These are phyloP conservation scores for Nomada flava DNA, from an alignment of 2,888 invertebrate genomes.

Conservation along the genomic window DNA sequence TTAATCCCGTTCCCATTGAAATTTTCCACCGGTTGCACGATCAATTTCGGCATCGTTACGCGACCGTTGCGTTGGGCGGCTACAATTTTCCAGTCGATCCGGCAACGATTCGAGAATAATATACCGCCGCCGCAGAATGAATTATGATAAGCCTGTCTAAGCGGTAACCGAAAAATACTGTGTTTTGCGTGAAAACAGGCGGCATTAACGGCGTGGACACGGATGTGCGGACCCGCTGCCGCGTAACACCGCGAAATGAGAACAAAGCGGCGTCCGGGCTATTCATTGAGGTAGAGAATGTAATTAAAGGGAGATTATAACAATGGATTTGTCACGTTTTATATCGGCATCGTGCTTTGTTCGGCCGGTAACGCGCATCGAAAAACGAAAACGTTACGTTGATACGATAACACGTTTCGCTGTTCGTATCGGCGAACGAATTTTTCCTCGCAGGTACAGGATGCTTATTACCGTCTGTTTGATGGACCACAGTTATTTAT, in stretches of 20 bases:
- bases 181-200: slow-evolving; percentile 53
- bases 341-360: slow-evolving; percentile 31
- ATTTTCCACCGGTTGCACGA: not conserved
- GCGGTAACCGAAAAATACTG: slow-evolving; percentile 60
- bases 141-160: slow-evolving; percentile 63
- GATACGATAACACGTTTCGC: slow-evolving; percentile 20
- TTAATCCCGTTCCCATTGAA: not conserved
- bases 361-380: not conserved
- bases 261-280: slow-evolving; percentile 63
- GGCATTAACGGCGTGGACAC: slow-evolving; percentile 51
- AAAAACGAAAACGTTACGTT: slow-evolving; percentile 22
- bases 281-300: slow-evolving; percentile 67
- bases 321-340: slow-evolving; percentile 64
- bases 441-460: slow-evolving; percentile 4
- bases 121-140: slow-evolving; percentile 45
- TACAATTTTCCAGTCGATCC: slow-evolving; percentile 61
- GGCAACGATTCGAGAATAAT: slow-evolving; percentile 46
- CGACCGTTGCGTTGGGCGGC: slow-evolving; percentile 15
- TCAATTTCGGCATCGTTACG: slow-evolving; percentile 21
- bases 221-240: slow-evolving; percentile 40
- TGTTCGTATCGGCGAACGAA: slow-evolving; percentile 2
- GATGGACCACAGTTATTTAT: slow-evolving; percentile 14
- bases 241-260: slow-evolving; percentile 62
- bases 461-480: slow-evolving; percentile 20
- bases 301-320: slow-evolving; percentile 71